These are phyloP conservation scores for Idris sp. DNA, from an alignment of 1,140 invertebrate genomes.

Conservation along the genomic window DNA sequence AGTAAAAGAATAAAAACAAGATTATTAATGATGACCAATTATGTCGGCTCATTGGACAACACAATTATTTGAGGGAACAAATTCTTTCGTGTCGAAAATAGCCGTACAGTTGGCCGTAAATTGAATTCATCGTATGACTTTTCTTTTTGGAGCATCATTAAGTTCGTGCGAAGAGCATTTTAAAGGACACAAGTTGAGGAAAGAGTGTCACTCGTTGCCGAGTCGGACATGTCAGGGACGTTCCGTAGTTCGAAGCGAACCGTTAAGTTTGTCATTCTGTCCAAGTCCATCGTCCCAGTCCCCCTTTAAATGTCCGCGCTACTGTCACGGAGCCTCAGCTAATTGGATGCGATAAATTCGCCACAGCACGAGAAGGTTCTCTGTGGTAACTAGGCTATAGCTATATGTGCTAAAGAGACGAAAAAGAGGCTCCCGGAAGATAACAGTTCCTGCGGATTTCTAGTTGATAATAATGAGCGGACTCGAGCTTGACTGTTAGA, in stretches of 20 bases:
- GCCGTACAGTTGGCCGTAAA: slow-evolving; percentile 22
- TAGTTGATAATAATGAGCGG: slow-evolving; percentile 48
- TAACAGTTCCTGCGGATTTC: slow-evolving; percentile 47
- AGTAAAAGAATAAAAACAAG: background rate
- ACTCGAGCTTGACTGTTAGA: slow-evolving; percentile 38
- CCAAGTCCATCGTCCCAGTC: slow-evolving; percentile 51
- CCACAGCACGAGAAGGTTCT: slow-evolving; percentile 35
- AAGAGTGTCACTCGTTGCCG: slow-evolving; percentile 51
- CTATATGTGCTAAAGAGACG: slow-evolving; percentile 16
- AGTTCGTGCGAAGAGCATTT: slow-evolving; percentile 23
- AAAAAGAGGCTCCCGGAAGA: slow-evolving; percentile 33
- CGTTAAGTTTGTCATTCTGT: slow-evolving; percentile 72
- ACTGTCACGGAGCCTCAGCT: slow-evolving; percentile 63
- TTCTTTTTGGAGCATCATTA: slow-evolving; percentile 22
- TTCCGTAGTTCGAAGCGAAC: slow-evolving; percentile 47
- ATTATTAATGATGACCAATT: background rate
- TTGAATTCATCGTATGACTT: slow-evolving; percentile 22
- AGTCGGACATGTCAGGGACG: slow-evolving; percentile 61
- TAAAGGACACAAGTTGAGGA: slow-evolving; percentile 45
- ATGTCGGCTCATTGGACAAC: slow-evolving; percentile 4
- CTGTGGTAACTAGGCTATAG: slow-evolving; percentile 26
- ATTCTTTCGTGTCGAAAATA: slow-evolving; percentile 30
- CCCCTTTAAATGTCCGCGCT: slow-evolving; percentile 63
- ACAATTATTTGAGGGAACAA: slow-evolving; percentile 18
- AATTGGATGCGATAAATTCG: slow-evolving; percentile 73